Evolutionary conservation across 1,140 invertebrate species (phyloP).

Genomic region (Atta cephalotes): DNA sequence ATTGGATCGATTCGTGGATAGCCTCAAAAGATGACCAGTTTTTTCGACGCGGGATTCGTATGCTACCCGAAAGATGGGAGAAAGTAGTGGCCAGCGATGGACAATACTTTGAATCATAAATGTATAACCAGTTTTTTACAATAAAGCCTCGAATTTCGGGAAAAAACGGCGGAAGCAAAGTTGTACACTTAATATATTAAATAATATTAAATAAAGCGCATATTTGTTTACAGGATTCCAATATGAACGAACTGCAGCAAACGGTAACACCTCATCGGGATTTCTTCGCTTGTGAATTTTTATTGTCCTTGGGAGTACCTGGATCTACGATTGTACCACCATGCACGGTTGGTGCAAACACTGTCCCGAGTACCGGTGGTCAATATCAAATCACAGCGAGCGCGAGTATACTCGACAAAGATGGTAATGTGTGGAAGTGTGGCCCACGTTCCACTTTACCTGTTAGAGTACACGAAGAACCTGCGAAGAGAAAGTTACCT

Average conservation of each 20-base stretch:
- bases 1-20: too few relatives aligned
- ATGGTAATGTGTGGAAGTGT: slow-evolving; percentile 91
- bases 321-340: neutral
- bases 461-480: slow-evolving; percentile 91
- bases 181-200: too few relatives aligned
- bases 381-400: slow-evolving; percentile 90
- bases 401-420: slow-evolving; percentile 91
- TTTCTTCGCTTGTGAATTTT: slow-evolving; percentile 93
- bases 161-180: too few relatives aligned
- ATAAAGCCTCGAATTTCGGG: too few relatives aligned
- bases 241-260: slow-evolving; percentile 88
- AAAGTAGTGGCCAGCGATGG: too few relatives aligned
- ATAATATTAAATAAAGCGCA: too few relatives aligned
- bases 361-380: slow-evolving; percentile 80
- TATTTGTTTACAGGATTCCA: slow-evolving; percentile 77
- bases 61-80: too few relatives aligned
- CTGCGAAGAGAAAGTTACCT: slow-evolving; percentile 80
- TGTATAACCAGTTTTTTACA: too few relatives aligned
- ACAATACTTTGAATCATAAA: too few relatives aligned
- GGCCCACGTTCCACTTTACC: slow-evolving; percentile 90
- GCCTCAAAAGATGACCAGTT: too few relatives aligned
- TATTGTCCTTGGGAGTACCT: slow-evolving; percentile 87
- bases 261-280: slow-evolving; percentile 92
- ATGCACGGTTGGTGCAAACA: slow-evolving; percentile 37
- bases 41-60: too few relatives aligned